Base-by-base conservation (phyloP, 2,113 vertebrate species). In the Drymodes brunneopygia region DNA sequence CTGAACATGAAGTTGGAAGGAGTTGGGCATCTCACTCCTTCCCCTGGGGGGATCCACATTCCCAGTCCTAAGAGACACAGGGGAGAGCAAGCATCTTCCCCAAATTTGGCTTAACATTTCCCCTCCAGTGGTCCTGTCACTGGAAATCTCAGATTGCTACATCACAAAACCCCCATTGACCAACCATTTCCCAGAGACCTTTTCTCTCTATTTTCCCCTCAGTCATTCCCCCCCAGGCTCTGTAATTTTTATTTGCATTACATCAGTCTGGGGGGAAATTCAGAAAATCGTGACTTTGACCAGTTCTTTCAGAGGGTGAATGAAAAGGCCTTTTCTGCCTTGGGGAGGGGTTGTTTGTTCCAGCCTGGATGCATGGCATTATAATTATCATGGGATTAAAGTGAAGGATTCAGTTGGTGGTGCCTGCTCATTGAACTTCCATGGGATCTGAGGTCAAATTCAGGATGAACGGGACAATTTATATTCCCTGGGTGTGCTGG, bases 271-370 rank as follows among this genome's bases (percentile, higher is more conserved):
- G 33, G 71, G 74, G 20, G 4, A 17, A 79, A 80, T 48, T 57
- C 9, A 33, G 64, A 57, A 38, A 75, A 83, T 56, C 57, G 15
- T 12, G 58, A 53, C 53, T 80, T 80, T 27, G 88, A 79, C 53
- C 40, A 2, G 8, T 75, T 92, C 79, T 88, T 95, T 91, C 54
- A 61, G 67, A 27, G 23, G 21, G 14, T 0, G 8, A 36, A 73
- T 61, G 80, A 95, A 90, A 92, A 67, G 33, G 20, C n/a, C 67
- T 90, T 79, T 92, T 78, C 38, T 92, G 51, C 91, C 85, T 81
- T 0, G 0, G 44, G 38, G 47, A 48, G 31, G 35, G 18, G 16
- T 40, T 25, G 25, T 56, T 83, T 70, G 47, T 61, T 86, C 53
- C n/a, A 70, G 17, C 40, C 53, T 86, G 47, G 69, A 58, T 73